These are phyloP conservation scores for Thera obeliscata DNA, from an alignment of 2,888 invertebrate species.

Conservation along the genomic window DNA sequence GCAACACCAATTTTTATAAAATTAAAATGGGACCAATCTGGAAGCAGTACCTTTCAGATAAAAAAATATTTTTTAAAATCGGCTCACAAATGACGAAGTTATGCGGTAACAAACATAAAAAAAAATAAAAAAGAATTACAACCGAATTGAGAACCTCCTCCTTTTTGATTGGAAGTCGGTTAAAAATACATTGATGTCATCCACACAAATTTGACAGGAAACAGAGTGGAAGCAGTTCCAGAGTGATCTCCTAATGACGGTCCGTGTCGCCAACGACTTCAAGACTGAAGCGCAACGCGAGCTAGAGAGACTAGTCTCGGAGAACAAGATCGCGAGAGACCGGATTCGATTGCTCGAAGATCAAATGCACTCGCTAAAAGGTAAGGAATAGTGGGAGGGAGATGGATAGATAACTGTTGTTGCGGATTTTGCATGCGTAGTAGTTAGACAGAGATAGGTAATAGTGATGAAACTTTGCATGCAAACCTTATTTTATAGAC, in stretches of 20 bases:
- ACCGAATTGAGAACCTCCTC: no score
- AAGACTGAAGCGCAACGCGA: slow-evolving; percentile 97
- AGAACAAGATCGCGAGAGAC: slow-evolving; percentile 92
- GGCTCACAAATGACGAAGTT: no score
- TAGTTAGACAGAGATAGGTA: neutral
- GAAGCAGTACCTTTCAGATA: no score
- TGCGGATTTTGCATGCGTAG: slow-evolving; percentile 14
- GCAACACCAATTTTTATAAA: no score
- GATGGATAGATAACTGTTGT: slow-evolving; percentile 17
- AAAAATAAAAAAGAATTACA: no score
- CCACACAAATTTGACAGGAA: slow-evolving; percentile 72
- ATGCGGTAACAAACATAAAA: no score
- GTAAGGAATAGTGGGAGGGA: slow-evolving; percentile 63
- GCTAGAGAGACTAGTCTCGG: slow-evolving; percentile 90
- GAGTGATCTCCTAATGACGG: slow-evolving; percentile 95
- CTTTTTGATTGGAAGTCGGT: no score
- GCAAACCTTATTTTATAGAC: neutral
- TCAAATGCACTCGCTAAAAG: slow-evolving; percentile 92
- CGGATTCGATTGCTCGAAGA: slow-evolving; percentile 90
- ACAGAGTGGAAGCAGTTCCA: slow-evolving; percentile 98
- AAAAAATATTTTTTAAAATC: no score
- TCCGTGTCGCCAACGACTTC: slow-evolving; percentile 97
- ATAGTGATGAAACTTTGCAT: neutral
- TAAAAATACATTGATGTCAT: no score
- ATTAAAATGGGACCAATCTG: no score